Evolutionary conservation across 2,113 vertebrate species (phyloP).

Genomic region (Chascanopsetta lugubris): DNA sequence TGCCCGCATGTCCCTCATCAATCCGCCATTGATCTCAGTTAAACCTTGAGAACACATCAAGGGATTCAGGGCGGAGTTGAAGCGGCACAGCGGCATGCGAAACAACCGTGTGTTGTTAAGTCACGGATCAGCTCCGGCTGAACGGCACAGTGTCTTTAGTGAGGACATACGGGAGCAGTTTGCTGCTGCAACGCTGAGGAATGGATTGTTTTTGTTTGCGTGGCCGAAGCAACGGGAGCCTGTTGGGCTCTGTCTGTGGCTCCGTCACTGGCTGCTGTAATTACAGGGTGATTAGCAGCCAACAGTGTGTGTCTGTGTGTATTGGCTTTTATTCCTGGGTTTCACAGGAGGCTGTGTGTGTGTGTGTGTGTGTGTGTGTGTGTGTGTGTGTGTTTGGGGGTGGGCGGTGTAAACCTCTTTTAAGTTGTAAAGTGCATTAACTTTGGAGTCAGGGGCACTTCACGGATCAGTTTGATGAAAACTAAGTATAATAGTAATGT

Average conservation of each 20-base stretch:
- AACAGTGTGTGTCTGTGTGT: slow-evolving; percentile 17
- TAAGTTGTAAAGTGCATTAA: too few species aligned
- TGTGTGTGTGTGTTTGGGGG: too few species aligned
- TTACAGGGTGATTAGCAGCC: slow-evolving; percentile 52
- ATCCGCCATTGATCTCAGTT: slow-evolving; percentile 19
- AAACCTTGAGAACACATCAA: slow-evolving; percentile 36
- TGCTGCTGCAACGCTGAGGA: slow-evolving; percentile 15
- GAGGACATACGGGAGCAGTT: slow-evolving; percentile 49
- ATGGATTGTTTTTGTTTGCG: slow-evolving; percentile 50
- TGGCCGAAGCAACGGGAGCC: slow-evolving; percentile 49
- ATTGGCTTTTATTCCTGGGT: background rate
- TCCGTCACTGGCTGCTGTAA: slow-evolving; percentile 63
- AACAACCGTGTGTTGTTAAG: slow-evolving; percentile 19
- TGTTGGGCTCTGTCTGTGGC: slow-evolving; percentile 39
- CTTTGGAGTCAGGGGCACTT: too few species aligned
- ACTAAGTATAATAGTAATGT: too few species aligned
- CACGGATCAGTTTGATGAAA: too few species aligned
- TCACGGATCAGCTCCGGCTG: slow-evolving; percentile 10
- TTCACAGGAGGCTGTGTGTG: slow-evolving; percentile 18
- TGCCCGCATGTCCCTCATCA: slow-evolving; percentile 3
- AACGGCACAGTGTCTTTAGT: slow-evolving; percentile 10
- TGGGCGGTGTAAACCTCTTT: too few species aligned
- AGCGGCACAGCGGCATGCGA: slow-evolving; percentile 8
- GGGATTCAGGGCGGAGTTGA: slow-evolving; percentile 27
- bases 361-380: background rate